Base-by-base conservation (phyloP, 1,140 invertebrate species). In the Trachelipus rathkii region DNA sequence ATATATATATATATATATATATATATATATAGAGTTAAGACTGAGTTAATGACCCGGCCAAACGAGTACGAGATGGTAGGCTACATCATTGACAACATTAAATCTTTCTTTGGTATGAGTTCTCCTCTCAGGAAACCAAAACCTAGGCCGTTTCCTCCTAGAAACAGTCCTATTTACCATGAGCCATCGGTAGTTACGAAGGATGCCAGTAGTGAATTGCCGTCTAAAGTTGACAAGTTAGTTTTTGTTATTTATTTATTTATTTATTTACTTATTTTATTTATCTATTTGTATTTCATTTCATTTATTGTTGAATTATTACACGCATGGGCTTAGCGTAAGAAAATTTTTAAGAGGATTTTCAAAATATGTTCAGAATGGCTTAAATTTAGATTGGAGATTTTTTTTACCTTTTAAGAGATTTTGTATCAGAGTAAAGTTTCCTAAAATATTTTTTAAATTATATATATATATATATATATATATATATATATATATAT, bases 1-100 rank as follows among this genome's bases (percentile, higher is more conserved):
- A n/a, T 19, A 21, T 19, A 46, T 10, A 33, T 66, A 13, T 0
- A 33, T n/a, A 5, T 0, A n/a, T 45, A 8, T 50, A 33, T 46
- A 24, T 23, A 7, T 24, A 76, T 44, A 74, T 80, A 7, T 71
- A 2, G 82, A 73, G 83, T 85, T 13, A 82, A 84, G 60, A 66
- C 80, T 10, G 83, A 85, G 69, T 73, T 82, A 10, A 72, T 75
- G 7, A 82, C 76, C 6, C 81, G 83, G 53, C 79, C 82, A 4
- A 84, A 83, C 68, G 85, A 85, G 23, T 83, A 84, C 46, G 82
- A 84, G 68, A 82, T 85, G 75, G 77, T 84, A 15, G 80, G 81
- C 15, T 85, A 84, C 74, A 79, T 85, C 11, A 72, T 83, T 19
- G 72, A 77, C 10, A 78, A 82, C 8, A 73, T 85, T n/a, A 82